Evolutionary conservation across 2,888 invertebrate genomes (phyloP), one percentile per base, ranked within the genome.

Genomic region (Philonicus albiceps): DNA sequence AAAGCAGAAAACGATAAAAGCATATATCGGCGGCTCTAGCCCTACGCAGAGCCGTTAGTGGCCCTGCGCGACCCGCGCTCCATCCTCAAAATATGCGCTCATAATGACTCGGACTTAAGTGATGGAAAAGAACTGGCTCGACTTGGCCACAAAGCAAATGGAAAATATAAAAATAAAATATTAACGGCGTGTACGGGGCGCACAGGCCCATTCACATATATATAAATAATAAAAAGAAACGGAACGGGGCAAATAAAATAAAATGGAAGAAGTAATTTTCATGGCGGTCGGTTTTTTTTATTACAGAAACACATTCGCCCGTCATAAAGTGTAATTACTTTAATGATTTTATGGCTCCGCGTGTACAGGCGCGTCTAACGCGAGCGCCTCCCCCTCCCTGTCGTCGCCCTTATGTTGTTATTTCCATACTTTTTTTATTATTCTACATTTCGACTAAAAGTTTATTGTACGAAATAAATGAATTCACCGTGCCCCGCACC

Each of bases 281-380:
- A 88, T 88, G 88, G 86, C 88, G 88, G 88, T 87, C 87, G 85
- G 86, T 86, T 88, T 88, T 87, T n/a, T 88, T 88, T 88, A 88
- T 88, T 88, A 88, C 88, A 88, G 87, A 88, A 87, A 87, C 87
- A 87, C 87, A 87, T 86, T 87, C 89, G 88, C 89, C 89, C 89
- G 88, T 89, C 89, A 88, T 89, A 89, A 89, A 89, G 89, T 89
- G 89, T 89, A 89, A 89, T 89, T 89, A 89, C 89, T 89, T 89
- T 89, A 89, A 89, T 89, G 89, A 89, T 89, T 89, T 89, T 89
- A 89, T 89, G 89, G 89, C 89, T 89, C 89, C 89, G 87, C 87
- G 87, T 87, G 87, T 86, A 87, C 87, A 86, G 86, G 88, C 84
- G 84, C 88, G 87, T 85, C 83, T 87, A 87, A 87, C 86, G 88